phyloP scores from a whole-genome alignment of 2,888 invertebrate species.

The Nomada flava region DNA sequence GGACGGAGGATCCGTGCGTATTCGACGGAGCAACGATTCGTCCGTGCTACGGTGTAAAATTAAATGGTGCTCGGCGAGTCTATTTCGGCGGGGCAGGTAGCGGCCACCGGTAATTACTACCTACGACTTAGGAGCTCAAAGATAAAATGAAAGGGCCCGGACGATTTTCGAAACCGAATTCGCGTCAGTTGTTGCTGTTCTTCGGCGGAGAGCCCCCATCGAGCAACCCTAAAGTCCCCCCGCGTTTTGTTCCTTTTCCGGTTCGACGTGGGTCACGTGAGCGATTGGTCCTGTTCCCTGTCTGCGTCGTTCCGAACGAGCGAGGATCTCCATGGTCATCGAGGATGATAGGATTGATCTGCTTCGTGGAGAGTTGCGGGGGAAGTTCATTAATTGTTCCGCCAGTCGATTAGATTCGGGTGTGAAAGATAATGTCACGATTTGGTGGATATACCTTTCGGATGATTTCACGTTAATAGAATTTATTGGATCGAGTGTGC shows the following conservation, averaged over 20 bases:
- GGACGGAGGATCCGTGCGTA: conserved; percentile 4
- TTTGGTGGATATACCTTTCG: too few species aligned
- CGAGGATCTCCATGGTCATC: conserved; percentile 29
- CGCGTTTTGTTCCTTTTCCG: conserved; percentile 51
- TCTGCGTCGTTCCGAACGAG: neutral
- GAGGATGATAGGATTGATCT: conserved; percentile 34
- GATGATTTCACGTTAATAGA: too few species aligned
- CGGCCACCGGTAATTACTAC: conserved; percentile 84
- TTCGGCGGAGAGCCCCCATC: neutral
- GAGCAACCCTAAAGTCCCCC: neutral
- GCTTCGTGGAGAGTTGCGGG: neutral
- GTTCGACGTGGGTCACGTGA: conserved; percentile 58
- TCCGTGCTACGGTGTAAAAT: conserved; percentile 79
- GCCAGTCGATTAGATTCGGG: neutral
- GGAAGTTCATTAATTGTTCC: conserved; percentile 21
- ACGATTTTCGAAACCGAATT: conserved; percentile 75
- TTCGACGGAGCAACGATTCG: conserved; percentile 40
- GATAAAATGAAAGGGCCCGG: conserved; percentile 76
- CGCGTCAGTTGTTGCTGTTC: conserved; percentile 60
- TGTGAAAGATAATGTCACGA: neutral
- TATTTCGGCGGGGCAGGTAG: conserved; percentile 83
- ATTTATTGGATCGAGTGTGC: neutral
- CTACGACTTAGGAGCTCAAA: conserved; percentile 78
- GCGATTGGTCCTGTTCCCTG: conserved; percentile 26
- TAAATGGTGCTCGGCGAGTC: conserved; percentile 83